Percentiles rank a stretch among this genome's conserved stretches.
phyloP scores from a whole-genome alignment of 2,888 invertebrate species.

The Saturnia japonica region DNA sequence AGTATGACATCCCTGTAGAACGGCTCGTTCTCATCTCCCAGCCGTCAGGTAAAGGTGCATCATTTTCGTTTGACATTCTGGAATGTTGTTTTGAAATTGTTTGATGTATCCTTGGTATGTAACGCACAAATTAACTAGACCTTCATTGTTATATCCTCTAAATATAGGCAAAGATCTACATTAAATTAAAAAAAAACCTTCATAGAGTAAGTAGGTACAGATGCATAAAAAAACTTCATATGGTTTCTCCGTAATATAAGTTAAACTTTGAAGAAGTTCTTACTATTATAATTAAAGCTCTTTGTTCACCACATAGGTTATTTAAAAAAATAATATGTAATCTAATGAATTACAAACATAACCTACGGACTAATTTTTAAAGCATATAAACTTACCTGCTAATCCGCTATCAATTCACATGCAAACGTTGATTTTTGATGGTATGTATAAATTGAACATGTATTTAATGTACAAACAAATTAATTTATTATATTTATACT shows the following conservation, averaged over 20 bases:
- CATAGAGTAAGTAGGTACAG: background rate
- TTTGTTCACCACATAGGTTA: background rate
- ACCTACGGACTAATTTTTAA: background rate
- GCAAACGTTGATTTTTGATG: background rate
- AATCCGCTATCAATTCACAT: background rate
- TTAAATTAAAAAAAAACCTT: background rate
- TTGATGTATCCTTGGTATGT: conserved; percentile 11
- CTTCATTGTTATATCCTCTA: background rate
- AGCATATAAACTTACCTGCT: background rate
- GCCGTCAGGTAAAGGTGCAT: conserved; percentile 88
- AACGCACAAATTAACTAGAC: background rate
- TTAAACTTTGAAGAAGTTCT: background rate
- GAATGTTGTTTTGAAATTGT: conserved; percentile 46
- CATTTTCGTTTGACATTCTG: conserved; percentile 62
- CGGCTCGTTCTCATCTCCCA: conserved; percentile 96
- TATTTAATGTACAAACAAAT: background rate
- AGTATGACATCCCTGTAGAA: conserved; percentile 95
- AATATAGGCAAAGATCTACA: background rate
- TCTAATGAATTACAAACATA: conserved; percentile 7
- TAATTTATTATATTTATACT: background rate
- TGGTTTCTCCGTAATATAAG: background rate
- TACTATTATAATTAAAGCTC: background rate
- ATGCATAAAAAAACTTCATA: background rate
- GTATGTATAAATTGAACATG: background rate
- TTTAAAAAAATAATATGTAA: background rate